Evolutionary conservation across 2,113 vertebrate genomes (phyloP).

Genomic region (Bubo scandiacus): DNA sequence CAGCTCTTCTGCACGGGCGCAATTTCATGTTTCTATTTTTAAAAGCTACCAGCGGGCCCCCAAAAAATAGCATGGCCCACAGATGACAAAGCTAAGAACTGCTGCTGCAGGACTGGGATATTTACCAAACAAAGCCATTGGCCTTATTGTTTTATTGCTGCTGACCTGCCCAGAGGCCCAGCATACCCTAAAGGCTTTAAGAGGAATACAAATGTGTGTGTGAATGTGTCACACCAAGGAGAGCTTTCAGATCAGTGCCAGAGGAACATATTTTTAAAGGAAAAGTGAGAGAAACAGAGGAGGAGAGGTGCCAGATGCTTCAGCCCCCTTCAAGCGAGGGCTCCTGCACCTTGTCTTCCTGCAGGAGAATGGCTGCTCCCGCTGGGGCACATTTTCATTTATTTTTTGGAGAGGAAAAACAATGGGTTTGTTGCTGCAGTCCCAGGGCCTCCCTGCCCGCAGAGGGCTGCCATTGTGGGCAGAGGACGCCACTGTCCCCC

Average conservation of each 20-base stretch:
- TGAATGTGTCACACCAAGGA: neutral
- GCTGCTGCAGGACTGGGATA: neutral
- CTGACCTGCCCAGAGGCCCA: neutral
- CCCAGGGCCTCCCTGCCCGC: neutral
- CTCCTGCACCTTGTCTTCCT: neutral
- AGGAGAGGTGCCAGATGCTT: neutral
- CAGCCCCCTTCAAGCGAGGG: neutral
- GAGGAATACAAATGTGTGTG: neutral
- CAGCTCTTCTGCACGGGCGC: neutral
- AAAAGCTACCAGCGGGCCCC: neutral
- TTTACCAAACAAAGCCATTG: neutral
- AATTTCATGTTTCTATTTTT: neutral
- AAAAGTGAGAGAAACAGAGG: neutral
- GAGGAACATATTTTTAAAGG: neutral
- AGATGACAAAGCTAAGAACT: neutral
- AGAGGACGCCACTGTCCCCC: neutral
- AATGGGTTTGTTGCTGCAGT: neutral
- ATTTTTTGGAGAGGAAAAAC: neutral
- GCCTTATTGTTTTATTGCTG: neutral
- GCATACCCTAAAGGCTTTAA: neutral
- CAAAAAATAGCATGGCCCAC: neutral
- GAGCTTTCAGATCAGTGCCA: neutral
- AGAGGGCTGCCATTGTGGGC: neutral
- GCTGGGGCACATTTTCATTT: neutral
- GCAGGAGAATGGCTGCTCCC: neutral